Evolutionary conservation across 1,140 invertebrate genomes (phyloP), one percentile per base, ranked within the genome.

Genomic region (Eriosoma lanigerum): DNA sequence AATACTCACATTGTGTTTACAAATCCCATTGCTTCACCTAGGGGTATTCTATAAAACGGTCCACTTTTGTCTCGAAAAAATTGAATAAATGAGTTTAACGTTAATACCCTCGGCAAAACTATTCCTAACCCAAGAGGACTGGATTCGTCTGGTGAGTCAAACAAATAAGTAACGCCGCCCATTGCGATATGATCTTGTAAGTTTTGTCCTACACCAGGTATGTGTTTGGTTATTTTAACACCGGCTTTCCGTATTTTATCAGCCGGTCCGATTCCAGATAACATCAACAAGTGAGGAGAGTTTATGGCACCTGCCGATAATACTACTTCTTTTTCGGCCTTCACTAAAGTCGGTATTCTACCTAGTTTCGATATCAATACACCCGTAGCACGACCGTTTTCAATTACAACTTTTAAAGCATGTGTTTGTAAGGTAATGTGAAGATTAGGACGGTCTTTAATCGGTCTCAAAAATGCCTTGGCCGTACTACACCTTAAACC

Each of bases 171-270:
- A 81, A 89, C 87, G 1, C 89, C 89, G 0, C 88, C 88, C 81
- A 92, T 89, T 1, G 91, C 91, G 0, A 92, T 88, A 83, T 93
- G 92, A 85, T 93, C 92, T 85, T 93, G 93, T 8, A 96, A 86
- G 86, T 96, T 96, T 81, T 89, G 84, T 0, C 94, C 94, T 0
- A 96, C 94, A 0, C 92, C 92, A 0, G 93, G 90, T 48, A 91
- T 85, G 84, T 92, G 85, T 2, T 88, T 84, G 1, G 88, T 62
- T 10, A 88, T 82, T 9, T 84, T 82, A 24, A 94, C 91, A n/a
- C 88, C 88, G 12, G 90, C 82, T 13, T 86, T 82, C 0, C 82
- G 62, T 3, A 89, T 83, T 83, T 94, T 90, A 6, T 88, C 85
- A 8, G 83, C 84, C 0, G 93, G 92, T 5, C 94, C 94, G 15